phyloP scores from a whole-genome alignment of 2,888 invertebrate species.

The Callyntrura sp. region DNA sequence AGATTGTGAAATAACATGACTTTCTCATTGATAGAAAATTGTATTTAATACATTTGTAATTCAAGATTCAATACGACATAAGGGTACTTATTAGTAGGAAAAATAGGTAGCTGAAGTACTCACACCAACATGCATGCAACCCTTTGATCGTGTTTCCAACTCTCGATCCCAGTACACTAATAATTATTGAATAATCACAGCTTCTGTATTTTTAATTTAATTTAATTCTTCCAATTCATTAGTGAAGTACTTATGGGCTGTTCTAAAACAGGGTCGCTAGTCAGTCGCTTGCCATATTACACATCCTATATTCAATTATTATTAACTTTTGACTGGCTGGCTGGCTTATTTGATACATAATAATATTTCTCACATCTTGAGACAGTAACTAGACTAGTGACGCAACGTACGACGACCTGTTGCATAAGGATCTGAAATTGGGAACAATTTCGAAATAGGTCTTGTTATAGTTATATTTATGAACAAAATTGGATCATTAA shows the following conservation, averaged over 20 bases:
- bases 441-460: no score
- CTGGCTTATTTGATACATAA: no score
- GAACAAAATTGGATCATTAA: constrained; percentile 62
- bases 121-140: constrained; percentile 41
- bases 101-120: background rate
- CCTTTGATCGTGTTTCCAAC: constrained; percentile 43
- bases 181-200: constrained; percentile 73
- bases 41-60: constrained; percentile 28
- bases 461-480: constrained; percentile 21
- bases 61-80: background rate
- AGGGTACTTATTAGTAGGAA: background rate
- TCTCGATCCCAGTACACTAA: constrained; percentile 15
- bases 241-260: constrained; percentile 1
- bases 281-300: background rate
- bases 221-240: constrained; percentile 65
- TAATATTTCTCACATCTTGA: background rate
- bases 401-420: no score
- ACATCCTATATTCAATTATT: no score
- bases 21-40: constrained; percentile 24
- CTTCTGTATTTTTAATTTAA: constrained; percentile 75
- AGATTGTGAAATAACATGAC: constrained; percentile 69
- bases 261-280: background rate
- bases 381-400: background rate
- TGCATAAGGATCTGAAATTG: no score
- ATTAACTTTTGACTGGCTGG: no score